phyloP scores from a whole-genome alignment of 1,140 invertebrate species.

The Dinoponera quadriceps region DNA sequence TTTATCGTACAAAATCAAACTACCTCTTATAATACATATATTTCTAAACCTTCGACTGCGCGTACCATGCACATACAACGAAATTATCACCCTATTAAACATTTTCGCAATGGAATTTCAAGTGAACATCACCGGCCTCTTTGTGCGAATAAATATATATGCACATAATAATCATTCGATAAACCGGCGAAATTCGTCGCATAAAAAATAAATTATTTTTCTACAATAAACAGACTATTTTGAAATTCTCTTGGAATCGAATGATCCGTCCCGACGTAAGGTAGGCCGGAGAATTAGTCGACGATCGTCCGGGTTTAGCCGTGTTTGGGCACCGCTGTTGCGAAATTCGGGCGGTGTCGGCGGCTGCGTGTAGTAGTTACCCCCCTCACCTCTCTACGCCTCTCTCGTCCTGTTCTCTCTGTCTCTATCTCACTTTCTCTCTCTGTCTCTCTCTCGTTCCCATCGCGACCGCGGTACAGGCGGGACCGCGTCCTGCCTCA shows the following conservation, averaged over 20 bases:
- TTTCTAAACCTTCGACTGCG: no score
- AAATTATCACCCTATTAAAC: no score
- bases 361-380: constrained; percentile 54
- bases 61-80: no score
- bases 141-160: no score
- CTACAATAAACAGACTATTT: not conserved
- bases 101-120: no score
- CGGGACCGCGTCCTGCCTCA: constrained; percentile 83
- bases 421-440: not conserved
- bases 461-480: constrained; percentile 38
- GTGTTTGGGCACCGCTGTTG: constrained; percentile 69
- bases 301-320: not conserved
- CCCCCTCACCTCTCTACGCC: constrained; percentile 30
- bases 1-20: not conserved
- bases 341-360: constrained; percentile 63
- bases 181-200: not conserved
- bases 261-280: not conserved
- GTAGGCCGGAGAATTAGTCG: not conserved
- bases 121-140: no score
- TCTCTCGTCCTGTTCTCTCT: not conserved
- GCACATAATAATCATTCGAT: no score
- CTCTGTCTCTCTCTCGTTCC: constrained; percentile 21
- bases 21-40: no score
- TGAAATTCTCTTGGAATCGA: not conserved
- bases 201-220: not conserved